Base-by-base conservation (phyloP, 2,888 invertebrate species). In the Alviniconcha strummeri region DNA sequence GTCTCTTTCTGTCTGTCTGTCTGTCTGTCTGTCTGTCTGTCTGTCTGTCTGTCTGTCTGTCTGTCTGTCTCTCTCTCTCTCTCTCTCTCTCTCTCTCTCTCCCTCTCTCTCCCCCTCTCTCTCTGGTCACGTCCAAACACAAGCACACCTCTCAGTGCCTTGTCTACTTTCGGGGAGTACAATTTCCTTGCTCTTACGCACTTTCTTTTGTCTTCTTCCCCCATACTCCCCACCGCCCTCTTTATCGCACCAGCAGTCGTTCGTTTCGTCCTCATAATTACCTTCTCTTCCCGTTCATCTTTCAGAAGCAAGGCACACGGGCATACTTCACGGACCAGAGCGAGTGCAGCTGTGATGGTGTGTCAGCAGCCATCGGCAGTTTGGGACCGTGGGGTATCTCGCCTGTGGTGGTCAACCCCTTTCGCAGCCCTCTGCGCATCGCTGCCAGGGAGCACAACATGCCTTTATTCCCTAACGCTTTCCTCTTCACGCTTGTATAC, bases 261-360 rank as follows among this genome's bases (percentile, higher is more conserved):
- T 36, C 36, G 36, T 36, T 36, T 36, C 36, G 3, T 0, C 36
- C 36, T 36, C 36, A 36, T 36, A 36, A 74, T 11, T 52, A 13
- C 7, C 52, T n/a, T 11, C 54, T 19, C 19, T 74, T n/a, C 15
- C 6, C 6, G n/a, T 19, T 3, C 17, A 19, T 71, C 15, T 57
- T 78, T 67, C 79, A 85, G 84, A 57, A 83, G 7, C 76, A 84
- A 11, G 75, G 84, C 57, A 88, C 85, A 11, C 90, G 91, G 15
- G 87, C 90, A 7, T 92, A 90, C 80, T 92, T 92, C 85, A 92
- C 93, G 72, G 93, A 93, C 83, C 92, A 90, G 82, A 91, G 92
- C 81, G 89, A 89, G 77, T 89, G 90, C 83, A 92, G 91, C 80
- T 89, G 89, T 87, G 91, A 90, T n/a, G 88, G 88, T 82, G 85